These are phyloP conservation scores for Pogoniulus pusillus DNA, from an alignment of 2,797 vertebrate genomes.

Conservation along the genomic window DNA sequence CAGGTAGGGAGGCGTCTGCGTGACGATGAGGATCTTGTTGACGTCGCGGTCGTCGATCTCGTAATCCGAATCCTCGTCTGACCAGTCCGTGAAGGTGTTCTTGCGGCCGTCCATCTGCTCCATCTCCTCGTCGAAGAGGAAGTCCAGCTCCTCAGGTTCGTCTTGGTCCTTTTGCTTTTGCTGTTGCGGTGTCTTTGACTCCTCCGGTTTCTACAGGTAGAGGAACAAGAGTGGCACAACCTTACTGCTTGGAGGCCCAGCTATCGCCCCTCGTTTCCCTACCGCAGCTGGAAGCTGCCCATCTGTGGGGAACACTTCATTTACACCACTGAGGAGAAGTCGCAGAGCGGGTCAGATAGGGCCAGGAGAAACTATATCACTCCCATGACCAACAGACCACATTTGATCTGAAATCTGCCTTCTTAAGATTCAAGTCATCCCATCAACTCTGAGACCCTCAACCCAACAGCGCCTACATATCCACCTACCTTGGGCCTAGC, in stretches of 20 bases:
- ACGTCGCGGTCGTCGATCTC: slow-evolving; percentile 96
- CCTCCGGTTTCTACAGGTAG: slow-evolving; percentile 79
- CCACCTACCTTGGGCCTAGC: slow-evolving; percentile 86
- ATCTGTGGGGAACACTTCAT: neutral
- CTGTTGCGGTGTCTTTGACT: slow-evolving; percentile 64
- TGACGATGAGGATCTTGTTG: slow-evolving; percentile 99
- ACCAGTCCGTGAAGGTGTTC: slow-evolving; percentile 98
- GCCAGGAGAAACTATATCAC: neutral
- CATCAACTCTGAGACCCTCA: neutral
- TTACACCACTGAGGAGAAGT: neutral
- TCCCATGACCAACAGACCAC: neutral
- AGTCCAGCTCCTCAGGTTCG: slow-evolving; percentile 96
- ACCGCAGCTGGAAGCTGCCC: neutral
- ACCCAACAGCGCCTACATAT: neutral
- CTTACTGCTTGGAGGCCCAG: neutral
- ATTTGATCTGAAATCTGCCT: neutral
- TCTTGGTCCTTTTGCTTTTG: slow-evolving; percentile 84
- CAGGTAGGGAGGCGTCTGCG: slow-evolving; percentile 95
- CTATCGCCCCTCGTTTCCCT: neutral
- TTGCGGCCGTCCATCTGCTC: slow-evolving; percentile 96
- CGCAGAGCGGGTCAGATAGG: neutral
- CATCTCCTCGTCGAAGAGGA: slow-evolving; percentile 99
- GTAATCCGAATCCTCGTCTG: slow-evolving; percentile 94
- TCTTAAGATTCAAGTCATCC: neutral
- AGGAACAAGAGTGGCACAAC: neutral